These are phyloP conservation scores for Ceyx cyanopectus DNA, from an alignment of 2,113 vertebrate species.

Conservation along the genomic window DNA sequence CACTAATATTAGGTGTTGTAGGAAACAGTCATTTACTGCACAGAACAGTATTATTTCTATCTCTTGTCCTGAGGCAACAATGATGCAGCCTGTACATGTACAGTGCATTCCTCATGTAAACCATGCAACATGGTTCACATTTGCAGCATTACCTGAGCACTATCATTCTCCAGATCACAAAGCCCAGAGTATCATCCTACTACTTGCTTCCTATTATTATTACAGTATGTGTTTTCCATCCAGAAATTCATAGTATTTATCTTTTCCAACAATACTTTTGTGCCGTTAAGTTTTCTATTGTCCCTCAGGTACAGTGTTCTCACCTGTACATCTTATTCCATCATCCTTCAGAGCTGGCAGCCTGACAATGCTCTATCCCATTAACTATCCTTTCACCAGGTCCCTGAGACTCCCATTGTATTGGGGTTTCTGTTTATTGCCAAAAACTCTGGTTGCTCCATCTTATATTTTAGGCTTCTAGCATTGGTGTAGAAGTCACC, in stretches of 20 bases:
- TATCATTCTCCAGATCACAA: not conserved
- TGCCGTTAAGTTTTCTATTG: not conserved
- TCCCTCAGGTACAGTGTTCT: not conserved
- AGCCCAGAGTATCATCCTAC: not conserved
- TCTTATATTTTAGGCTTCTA: not conserved
- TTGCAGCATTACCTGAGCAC: not conserved
- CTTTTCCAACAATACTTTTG: not conserved
- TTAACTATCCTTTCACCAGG: constrained; percentile 26
- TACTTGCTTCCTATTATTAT: not conserved
- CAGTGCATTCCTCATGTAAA: not conserved
- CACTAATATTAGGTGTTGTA: not conserved
- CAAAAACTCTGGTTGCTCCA: not conserved
- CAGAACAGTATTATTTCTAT: not conserved
- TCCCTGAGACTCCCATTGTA: not conserved
- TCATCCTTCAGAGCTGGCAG: not conserved
- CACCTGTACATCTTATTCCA: not conserved
- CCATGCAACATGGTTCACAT: not conserved
- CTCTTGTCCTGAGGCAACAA: not conserved
- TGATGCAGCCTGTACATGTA: not conserved
- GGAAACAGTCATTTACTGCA: not conserved
- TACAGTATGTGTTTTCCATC: not conserved
- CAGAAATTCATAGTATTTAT: not conserved
- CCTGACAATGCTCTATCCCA: not conserved
- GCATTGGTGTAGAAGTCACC: not conserved
- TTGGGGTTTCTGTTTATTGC: not conserved